These are phyloP conservation scores for Ectropis grisescens DNA, from an alignment of 1,140 invertebrate genomes.

Conservation along the genomic window DNA sequence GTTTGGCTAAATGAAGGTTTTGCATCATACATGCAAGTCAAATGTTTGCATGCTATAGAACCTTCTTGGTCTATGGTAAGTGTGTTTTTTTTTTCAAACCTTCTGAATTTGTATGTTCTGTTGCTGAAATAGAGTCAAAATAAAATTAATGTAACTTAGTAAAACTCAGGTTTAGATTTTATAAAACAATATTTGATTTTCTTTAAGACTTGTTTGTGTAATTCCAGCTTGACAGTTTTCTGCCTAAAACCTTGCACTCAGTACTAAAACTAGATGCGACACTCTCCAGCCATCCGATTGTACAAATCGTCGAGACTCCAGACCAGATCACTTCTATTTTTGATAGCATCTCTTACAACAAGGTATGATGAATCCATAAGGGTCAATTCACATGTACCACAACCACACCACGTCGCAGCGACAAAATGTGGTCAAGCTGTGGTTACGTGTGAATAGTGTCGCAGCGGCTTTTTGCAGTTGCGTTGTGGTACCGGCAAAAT, in stretches of 20 bases:
- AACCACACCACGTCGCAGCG: too few species aligned
- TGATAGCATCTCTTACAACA: constrained; percentile 92
- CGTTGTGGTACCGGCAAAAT: too few species aligned
- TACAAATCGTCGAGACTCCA: constrained; percentile 85
- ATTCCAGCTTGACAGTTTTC: constrained; percentile 79
- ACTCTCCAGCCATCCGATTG: constrained; percentile 89
- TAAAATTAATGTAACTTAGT: too few species aligned
- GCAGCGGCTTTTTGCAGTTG: too few species aligned
- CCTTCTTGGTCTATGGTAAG: constrained; percentile 88
- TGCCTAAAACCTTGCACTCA: constrained; percentile 78
- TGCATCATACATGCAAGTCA: constrained; percentile 88
- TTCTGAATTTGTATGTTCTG: too few species aligned
- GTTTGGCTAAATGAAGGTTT: constrained; percentile 95
- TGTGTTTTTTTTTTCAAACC: constrained; percentile 6
- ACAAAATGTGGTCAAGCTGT: too few species aligned
- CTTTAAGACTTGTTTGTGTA: not conserved
- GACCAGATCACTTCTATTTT: constrained; percentile 94
- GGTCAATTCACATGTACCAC: too few species aligned
- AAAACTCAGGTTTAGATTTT: too few species aligned
- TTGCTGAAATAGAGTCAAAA: too few species aligned
- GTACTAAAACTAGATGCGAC: constrained; percentile 85
- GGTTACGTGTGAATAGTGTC: too few species aligned
- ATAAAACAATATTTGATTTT: too few species aligned
- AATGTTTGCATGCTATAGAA: constrained; percentile 79
- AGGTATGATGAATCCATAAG: too few species aligned